Base-by-base conservation (phyloP, 2,113 vertebrate genomes). In the Otolemur garnettii region DNA sequence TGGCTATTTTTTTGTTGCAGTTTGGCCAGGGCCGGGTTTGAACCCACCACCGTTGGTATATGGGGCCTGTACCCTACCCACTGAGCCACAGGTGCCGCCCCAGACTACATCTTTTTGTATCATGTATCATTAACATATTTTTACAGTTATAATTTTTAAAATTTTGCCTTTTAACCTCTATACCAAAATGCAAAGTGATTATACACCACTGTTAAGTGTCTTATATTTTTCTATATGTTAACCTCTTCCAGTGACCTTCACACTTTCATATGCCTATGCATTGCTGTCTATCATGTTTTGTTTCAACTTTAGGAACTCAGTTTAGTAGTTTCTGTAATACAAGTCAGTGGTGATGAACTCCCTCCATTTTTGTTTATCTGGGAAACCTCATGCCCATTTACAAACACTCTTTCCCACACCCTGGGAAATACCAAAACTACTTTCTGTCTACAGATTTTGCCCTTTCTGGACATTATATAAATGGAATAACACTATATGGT, bases 381-480 rank as follows among this genome's bases (percentile, higher is more conserved):
- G 57, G 53, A 68, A 92, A 72, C 5, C 1, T 72, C 42, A 62
- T 45, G 55, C 26, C 26, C 19, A 87, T 53, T 85, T 78, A n/a
- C 5, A 72, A 66, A 87, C 75, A 86, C 11, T 84, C 12, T 62
- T 90, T 80, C 64, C 64, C 57, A n/a, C 28, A 80, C 4, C 2
- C n/a, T 33, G 1, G 2, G 18, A 84, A 69, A 30, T 35, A 78
- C 24, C 57, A 62, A 88, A 72, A 45, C 64, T 74, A 82, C 35
- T 62, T 84, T 91, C 10, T 69, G 0, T 79, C 4, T 62, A 69
- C 24, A 59, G 38, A 59, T 18, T 35, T 68, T 6, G 2, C 75
- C 53, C 78, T 66, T 90, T 79, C 33, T 72, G 57, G 17, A 92
- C 71, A 87, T 87, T n/a, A 87, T 53, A 53, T 42, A 81, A 35